Conservation (phyloP, 2,888 invertebrate genomes). For the Polydrusus cervinus region DNA sequence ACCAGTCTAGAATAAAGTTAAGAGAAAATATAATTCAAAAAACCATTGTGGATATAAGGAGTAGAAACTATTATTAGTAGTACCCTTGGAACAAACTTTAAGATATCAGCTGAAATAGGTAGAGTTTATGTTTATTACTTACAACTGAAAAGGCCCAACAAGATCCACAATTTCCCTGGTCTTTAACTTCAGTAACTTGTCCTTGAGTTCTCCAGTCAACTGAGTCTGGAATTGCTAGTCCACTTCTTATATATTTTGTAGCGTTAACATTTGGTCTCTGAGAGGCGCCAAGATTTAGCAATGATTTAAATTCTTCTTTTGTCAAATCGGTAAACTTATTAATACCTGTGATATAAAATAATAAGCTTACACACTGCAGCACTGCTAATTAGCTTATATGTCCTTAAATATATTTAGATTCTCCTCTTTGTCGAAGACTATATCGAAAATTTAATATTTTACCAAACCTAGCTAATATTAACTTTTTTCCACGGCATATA, state of each 20-base stretch:
- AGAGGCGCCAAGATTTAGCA: constrained; percentile 21
- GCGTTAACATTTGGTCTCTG: constrained; percentile 6
- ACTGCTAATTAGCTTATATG: too few species aligned
- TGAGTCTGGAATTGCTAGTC: constrained; percentile 44
- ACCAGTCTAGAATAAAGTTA: constrained; percentile 50
- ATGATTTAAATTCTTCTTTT: constrained; percentile 53
- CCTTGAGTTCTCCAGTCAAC: constrained; percentile 59
- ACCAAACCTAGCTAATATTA: too few species aligned
- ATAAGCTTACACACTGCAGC: too few species aligned
- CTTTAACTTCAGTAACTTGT: constrained; percentile 57
- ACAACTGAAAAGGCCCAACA: constrained; percentile 59
- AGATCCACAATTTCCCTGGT: constrained; percentile 58
- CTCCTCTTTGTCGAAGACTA: too few species aligned
- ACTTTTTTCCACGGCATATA: too few species aligned
- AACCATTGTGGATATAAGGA: not conserved
- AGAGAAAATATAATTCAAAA: not conserved
- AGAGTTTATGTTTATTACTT: constrained; percentile 10
- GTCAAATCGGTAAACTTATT: constrained; percentile 59
- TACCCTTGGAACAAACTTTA: not conserved
- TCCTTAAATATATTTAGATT: too few species aligned
- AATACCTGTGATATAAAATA: constrained; percentile 32
- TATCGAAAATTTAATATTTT: too few species aligned
- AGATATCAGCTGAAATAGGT: too few species aligned
- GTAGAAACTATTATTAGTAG: not conserved
- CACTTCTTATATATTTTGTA: constrained; percentile 18